Evolutionary conservation across 2,797 vertebrate genomes (phyloP).

Genomic region (Emydoidea blandingii): DNA sequence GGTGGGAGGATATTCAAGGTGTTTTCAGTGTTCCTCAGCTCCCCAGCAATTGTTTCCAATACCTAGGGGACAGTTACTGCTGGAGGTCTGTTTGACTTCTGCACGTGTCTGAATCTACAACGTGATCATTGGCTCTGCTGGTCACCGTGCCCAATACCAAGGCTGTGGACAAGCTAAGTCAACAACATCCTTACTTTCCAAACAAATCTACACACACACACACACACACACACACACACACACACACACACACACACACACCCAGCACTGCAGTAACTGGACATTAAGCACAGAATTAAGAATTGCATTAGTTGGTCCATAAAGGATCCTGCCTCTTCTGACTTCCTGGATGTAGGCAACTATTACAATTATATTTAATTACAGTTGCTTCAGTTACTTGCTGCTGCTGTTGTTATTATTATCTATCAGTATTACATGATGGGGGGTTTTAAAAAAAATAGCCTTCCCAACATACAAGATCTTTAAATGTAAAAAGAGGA

Average conservation of each 20-base stretch:
- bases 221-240: not conserved
- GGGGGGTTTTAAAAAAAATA: not conserved
- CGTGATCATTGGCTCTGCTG: not conserved
- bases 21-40: not conserved
- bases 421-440: not conserved
- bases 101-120: fast-evolving
- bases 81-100: not conserved
- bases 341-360: not conserved
- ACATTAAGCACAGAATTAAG: not conserved
- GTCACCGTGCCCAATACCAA: fast-evolving
- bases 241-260: not conserved
- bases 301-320: not conserved
- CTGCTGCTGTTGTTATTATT: not conserved
- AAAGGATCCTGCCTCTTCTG: not conserved
- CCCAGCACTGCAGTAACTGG: not conserved
- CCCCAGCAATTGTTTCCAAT: fast-evolving
- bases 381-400: not conserved
- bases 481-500: not conserved
- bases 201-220: not conserved
- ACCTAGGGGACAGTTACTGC: not conserved
- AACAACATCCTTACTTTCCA: fast-evolving
- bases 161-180: not conserved
- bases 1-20: not conserved
- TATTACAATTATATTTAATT: not conserved
- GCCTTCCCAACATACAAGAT: not conserved